Base-by-base conservation (phyloP, 1,140 invertebrate species). In the Drosophila triauraria region DNA sequence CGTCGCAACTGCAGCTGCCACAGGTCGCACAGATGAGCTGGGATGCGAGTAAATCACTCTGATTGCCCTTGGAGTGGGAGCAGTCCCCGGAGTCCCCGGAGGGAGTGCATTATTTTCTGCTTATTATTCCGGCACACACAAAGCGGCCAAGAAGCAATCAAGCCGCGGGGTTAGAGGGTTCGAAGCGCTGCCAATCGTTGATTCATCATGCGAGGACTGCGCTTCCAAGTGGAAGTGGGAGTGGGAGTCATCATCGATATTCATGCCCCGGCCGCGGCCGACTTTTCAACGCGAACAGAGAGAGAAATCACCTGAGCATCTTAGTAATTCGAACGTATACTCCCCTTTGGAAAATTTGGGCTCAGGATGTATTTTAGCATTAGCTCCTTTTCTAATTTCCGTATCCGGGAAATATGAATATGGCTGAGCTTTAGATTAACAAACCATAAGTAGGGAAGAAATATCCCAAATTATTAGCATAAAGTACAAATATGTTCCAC, bases 61-160 rank as follows among this genome's bases (percentile, higher is more conserved):
- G 80, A 82, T 82, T 78, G 80, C 67, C 80, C 80, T 82, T 67
- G 70, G 69, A 87, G 70, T 76, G 63, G 57, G 57, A 43, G 62
- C 79, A 44, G 77, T 70, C 75, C 75, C 74, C 75, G 38, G 47
- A 54, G 75, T 70, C 75, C 75, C 74, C 75, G 38, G 47, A 54
- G 75, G 75, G 64, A 78, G 63, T 81, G 82, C 82, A 82, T 87
- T 81, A 86, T 86, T 87, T 87, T 79, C 82, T 74, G 74, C 72
- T 85, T 86, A 85, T 85, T 86, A 85, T 71, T 70, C 67, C 32
- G 82, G 53, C 53, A 76, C 35, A 64, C 58, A 84, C 65, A 76
- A 60, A 68, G 60, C 57, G 62, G 57, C 77, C 48, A 60, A 68
- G 54, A 38, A 50, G 60, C 60, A 71, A 64, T 64, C 69, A 65